These are phyloP conservation scores for Tetramorium simillimum DNA, from an alignment of 1,140 invertebrate genomes.

Conservation along the genomic window DNA sequence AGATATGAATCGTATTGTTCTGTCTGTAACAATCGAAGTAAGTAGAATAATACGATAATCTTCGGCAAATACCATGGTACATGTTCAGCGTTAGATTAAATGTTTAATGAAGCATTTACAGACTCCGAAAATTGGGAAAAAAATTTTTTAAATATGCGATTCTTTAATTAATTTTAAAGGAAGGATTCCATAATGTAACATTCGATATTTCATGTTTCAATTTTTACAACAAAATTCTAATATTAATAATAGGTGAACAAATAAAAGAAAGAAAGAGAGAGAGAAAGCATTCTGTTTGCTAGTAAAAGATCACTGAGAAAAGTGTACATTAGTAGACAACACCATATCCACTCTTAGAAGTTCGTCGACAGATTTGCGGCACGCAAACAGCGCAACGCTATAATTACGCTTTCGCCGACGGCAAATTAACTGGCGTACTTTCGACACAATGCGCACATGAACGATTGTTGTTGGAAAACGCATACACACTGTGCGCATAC, in stretches of 20 bases:
- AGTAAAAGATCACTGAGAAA: not conserved
- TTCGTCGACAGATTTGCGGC: conserved; percentile 47
- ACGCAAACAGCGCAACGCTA: conserved; percentile 53
- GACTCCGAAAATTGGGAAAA: not conserved
- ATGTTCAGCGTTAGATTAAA: not conserved
- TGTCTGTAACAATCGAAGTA: not conserved
- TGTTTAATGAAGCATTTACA: not conserved
- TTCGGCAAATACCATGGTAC: not conserved
- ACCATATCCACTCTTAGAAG: conserved; percentile 23
- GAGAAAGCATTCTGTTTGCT: not conserved
- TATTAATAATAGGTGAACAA: not conserved
- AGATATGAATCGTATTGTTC: not conserved
- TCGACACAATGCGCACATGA: conserved; percentile 48
- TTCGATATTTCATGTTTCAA: not conserved
- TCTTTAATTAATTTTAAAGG: not conserved
- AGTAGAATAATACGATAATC: not conserved
- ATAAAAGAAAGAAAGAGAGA: not conserved
- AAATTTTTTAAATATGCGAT: not conserved
- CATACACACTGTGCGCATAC: not conserved
- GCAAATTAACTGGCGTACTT: conserved; percentile 51
- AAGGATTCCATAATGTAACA: not conserved
- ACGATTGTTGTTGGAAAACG: conserved; percentile 45
- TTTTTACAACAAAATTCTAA: not conserved
- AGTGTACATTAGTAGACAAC: conserved; percentile 12
- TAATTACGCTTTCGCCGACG: conserved; percentile 58